These are phyloP conservation scores for Macquaria ambigua DNA, from an alignment of 2,113 vertebrate species.

Conservation along the genomic window DNA sequence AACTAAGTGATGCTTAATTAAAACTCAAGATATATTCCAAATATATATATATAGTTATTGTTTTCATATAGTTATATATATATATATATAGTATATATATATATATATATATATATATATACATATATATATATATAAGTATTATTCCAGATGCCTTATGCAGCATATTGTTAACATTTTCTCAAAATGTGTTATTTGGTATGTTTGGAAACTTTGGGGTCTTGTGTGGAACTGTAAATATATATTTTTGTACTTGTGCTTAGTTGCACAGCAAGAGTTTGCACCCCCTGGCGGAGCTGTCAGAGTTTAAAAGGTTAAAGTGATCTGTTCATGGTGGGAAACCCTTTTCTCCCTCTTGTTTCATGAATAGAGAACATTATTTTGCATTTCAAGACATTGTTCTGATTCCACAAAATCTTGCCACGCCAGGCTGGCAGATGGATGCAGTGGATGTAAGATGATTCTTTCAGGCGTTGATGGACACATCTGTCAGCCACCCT, in stretches of 20 bases:
- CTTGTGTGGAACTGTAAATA: background rate
- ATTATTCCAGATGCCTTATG: background rate
- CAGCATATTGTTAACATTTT: background rate
- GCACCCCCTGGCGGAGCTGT: background rate
- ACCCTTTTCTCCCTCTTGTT: background rate
- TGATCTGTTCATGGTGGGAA: background rate
- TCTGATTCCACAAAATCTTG: constrained; percentile 20
- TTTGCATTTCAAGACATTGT: constrained; percentile 30
- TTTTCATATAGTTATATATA: too few species aligned
- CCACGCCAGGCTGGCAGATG: constrained; percentile 62
- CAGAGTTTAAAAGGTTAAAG: constrained; percentile 1
- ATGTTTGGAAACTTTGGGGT: background rate
- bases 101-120: too few species aligned
- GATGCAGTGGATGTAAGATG: constrained; percentile 71
- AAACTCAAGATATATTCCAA: background rate
- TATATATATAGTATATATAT: too few species aligned
- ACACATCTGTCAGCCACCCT: constrained; percentile 71
- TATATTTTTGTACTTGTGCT: background rate
- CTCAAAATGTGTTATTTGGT: background rate
- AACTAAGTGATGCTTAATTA: background rate
- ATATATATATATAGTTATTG: too few species aligned
- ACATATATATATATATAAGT: too few species aligned
- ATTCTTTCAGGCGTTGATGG: constrained; percentile 71
- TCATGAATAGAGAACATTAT: background rate
- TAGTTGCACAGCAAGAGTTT: background rate